phyloP scores from a whole-genome alignment of 2,888 invertebrate genomes.

The Oeneis ivallda region DNA sequence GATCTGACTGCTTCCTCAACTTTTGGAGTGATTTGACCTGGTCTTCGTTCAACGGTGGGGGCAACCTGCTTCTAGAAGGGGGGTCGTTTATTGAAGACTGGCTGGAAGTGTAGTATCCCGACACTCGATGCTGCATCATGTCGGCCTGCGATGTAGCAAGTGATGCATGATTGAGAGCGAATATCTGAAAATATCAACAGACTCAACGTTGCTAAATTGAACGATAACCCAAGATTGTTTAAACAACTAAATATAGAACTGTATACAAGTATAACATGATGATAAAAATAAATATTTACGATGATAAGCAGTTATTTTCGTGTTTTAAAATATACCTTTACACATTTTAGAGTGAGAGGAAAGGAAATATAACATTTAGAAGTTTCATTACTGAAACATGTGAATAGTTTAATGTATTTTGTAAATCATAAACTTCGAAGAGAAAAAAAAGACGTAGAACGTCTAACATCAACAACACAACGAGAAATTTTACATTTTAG shows the following conservation, averaged over 20 bases:
- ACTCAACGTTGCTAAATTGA: not conserved
- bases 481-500: not conserved
- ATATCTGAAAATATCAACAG: conserved; percentile 70
- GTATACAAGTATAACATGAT: conserved; percentile 25
- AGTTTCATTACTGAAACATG: conserved; percentile 7
- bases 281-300: conserved; percentile 36
- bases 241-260: conserved; percentile 36
- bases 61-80: conserved; percentile 59
- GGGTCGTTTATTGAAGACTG: conserved; percentile 84
- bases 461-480: no score
- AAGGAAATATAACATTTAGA: conserved; percentile 10
- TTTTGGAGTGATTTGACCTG: conserved; percentile 87
- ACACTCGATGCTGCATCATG: conserved; percentile 89
- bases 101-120: conserved; percentile 94
- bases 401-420: conserved; percentile 1
- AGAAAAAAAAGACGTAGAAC: not conserved
- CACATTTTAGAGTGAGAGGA: not conserved
- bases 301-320: conserved; percentile 25
- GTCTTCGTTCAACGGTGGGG: conserved; percentile 82
- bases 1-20: conserved; percentile 92
- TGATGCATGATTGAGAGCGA: conserved; percentile 82
- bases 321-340: conserved; percentile 12
- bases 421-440: not conserved
- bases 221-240: conserved; percentile 21
- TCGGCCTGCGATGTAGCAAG: conserved; percentile 85